phyloP scores from a whole-genome alignment of 2,888 invertebrate species.

The Drosophila antonietae region DNA sequence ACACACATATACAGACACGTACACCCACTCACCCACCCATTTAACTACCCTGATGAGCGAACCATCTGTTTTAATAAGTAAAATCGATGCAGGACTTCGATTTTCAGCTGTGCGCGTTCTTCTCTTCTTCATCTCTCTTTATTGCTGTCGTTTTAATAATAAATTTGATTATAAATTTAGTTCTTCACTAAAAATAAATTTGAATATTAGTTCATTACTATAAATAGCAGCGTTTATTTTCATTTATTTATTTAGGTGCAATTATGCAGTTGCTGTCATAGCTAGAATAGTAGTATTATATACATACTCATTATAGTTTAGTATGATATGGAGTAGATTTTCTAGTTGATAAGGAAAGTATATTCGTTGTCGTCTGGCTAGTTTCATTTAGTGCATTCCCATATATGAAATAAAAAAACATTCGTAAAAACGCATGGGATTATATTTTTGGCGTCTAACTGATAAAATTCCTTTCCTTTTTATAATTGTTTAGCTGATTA shows the following conservation, averaged over 20 bases:
- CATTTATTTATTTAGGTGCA: neutral
- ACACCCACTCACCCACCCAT: slow-evolving; percentile 17
- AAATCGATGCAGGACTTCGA: slow-evolving; percentile 37
- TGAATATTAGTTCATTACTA: neutral
- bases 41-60: slow-evolving; percentile 31
- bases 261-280: neutral
- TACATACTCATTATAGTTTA: neutral
- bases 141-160: neutral
- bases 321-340: neutral
- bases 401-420: neutral
- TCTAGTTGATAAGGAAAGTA: neutral
- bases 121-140: neutral
- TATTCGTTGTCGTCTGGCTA: neutral
- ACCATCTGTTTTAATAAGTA: slow-evolving; percentile 54
- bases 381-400: neutral
- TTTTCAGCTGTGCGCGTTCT: slow-evolving; percentile 42
- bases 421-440: neutral
- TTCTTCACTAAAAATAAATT: slow-evolving; percentile 3
- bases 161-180: neutral
- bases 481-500: neutral
- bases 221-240: neutral
- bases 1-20: neutral
- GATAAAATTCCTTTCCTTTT: neutral
- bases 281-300: neutral
- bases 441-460: neutral